Percentiles rank a stretch among this genome's conserved stretches.
Evolutionary conservation across 92 coral and sea anemone genomes (phyloP).

Genomic region (Epizoanthus fatuus): DNA sequence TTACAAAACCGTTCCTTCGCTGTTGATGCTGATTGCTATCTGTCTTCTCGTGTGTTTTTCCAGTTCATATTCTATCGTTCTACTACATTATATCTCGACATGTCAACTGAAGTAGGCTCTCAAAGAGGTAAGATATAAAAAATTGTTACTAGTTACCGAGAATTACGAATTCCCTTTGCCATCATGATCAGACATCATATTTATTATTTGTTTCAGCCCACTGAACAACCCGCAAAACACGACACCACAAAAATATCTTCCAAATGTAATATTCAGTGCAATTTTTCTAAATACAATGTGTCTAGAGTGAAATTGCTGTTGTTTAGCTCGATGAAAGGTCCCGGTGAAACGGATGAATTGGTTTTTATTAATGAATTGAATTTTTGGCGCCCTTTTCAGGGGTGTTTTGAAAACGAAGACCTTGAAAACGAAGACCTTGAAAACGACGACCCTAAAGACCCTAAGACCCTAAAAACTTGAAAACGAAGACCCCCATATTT

Average conservation of each 20-base stretch:
- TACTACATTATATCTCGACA: neutral
- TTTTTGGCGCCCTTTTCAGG: constrained; percentile 19
- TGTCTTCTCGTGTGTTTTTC: too few relatives aligned
- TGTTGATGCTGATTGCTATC: too few relatives aligned
- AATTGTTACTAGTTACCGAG: constrained; percentile 12
- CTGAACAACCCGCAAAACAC: too few relatives aligned
- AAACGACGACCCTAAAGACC: too few relatives aligned
- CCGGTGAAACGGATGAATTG: neutral
- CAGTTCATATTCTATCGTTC: too few relatives aligned
- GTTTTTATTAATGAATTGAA: neutral
- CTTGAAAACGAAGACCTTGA: too few relatives aligned
- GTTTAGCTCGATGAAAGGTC: constrained; percentile 1
- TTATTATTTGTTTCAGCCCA: neutral
- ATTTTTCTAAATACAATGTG: constrained; percentile 15
- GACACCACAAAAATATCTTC: neutral
- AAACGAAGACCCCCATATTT: too few relatives aligned
- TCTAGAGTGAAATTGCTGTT: constrained; percentile 12
- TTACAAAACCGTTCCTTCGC: too few relatives aligned
- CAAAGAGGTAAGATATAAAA: constrained; percentile 1
- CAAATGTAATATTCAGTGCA: constrained; percentile 8
- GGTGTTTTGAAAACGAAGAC: too few relatives aligned
- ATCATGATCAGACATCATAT: neutral
- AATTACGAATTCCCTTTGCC: constrained; percentile 1
- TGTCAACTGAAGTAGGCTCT: neutral
- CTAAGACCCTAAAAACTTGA: too few relatives aligned